Evolutionary conservation across 2,113 vertebrate species (phyloP).

Genomic region (Uropsilus gracilis): DNA sequence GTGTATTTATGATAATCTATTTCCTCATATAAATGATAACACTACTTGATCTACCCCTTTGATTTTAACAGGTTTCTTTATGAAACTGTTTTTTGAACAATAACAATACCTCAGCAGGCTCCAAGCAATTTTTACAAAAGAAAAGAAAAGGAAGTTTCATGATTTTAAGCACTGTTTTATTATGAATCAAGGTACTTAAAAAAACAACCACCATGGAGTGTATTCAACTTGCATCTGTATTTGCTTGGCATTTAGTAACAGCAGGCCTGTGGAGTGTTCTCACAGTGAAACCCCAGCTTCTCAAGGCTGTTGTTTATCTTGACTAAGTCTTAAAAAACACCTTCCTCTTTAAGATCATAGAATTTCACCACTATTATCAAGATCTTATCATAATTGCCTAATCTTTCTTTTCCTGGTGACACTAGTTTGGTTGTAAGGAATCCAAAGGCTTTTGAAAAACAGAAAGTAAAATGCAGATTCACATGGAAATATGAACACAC

Average conservation of each 20-base stretch:
- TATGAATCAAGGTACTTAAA: constrained; percentile 46
- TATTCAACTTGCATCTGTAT: constrained; percentile 13
- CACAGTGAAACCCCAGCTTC: neutral
- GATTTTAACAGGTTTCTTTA: constrained; percentile 14
- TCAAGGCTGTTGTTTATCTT: neutral
- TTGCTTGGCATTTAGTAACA: constrained; percentile 56
- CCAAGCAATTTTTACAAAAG: constrained; percentile 31
- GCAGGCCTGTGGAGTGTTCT: neutral
- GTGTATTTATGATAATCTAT: constrained; percentile 39
- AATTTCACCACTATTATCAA: constrained; percentile 8
- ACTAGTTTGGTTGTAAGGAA: neutral
- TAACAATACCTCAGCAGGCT: constrained; percentile 19
- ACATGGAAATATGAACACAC: neutral
- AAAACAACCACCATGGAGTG: neutral
- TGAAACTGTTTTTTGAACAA: constrained; percentile 57
- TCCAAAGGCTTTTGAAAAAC: neutral
- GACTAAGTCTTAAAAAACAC: constrained; percentile 33
- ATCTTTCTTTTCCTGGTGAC: neutral
- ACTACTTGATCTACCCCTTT: constrained; percentile 40
- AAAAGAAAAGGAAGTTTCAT: neutral
- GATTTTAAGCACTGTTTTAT: constrained; percentile 19
- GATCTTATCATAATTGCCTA: neutral
- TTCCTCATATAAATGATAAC: constrained; percentile 51
- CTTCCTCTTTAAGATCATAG: neutral
- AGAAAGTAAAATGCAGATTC: neutral